Evolutionary conservation across 2,888 invertebrate genomes (phyloP), one percentile per base, ranked within the genome.

Genomic region (Gasteruption jaculator): DNA sequence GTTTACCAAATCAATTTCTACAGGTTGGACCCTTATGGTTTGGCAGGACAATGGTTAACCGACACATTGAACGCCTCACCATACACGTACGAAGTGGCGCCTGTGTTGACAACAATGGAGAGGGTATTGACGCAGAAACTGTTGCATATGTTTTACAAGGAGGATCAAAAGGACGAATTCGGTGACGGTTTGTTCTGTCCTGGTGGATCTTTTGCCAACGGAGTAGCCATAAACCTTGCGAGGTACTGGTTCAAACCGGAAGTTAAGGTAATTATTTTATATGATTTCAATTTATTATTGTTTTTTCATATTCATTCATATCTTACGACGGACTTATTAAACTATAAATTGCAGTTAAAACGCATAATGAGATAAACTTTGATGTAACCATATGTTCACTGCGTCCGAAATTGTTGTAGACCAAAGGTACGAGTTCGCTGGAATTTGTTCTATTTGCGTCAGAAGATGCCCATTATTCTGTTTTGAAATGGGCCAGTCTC

Each of bases 391-490:
- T n/a, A n/a, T n/a, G n/a, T n/a, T n/a, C n/a, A n/a, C n/a, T n/a
- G n/a, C n/a, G n/a, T n/a, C n/a, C n/a, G 10, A 24, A 25, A 10
- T 12, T 35, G 11, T 21, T 19, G 8, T 7, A 52, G 49, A 34
- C 11, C 16, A 36, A 25, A 29, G 77, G 77, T 5, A 57, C 72
- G 36, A 60, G 59, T 32, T 65, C 63, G 7, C 46, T 67, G 11
- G 64, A 68, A 16, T 52, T 79, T 45, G 72, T 74, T 6, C 54
- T 79, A 26, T 77, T 78, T 52, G 66, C 76, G 2, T 80, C 79
- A 2, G 75, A 76, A 50, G 78, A 80, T 61, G 78, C 78, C 24
- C 81, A 82, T 57, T 82, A 80, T 59, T 81, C 81, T 1, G 70
- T 79, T 33, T 71, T 73, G 49, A 77, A 79, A 59, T 77, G 80